phyloP scores from a whole-genome alignment of 92 coral and sea anemone genomes.

The Epizoanthus fatuus region DNA sequence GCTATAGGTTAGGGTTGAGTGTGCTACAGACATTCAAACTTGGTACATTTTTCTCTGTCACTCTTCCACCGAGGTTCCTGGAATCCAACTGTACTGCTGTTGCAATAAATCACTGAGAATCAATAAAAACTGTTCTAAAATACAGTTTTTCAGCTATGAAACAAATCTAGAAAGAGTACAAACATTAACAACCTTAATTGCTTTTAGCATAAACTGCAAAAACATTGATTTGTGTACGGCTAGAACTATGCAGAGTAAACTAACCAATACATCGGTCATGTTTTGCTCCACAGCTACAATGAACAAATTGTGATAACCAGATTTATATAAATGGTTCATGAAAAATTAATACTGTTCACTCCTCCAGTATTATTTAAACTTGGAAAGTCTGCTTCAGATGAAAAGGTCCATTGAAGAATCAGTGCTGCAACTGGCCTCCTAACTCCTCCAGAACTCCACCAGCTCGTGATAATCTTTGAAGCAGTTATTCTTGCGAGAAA shows the following conservation, averaged over 20 bases:
- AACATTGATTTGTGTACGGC: no score
- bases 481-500: background rate
- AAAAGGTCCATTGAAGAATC: constrained; percentile 17
- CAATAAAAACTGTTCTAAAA: constrained; percentile 9
- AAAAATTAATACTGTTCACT: constrained; percentile 17
- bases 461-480: constrained; percentile 6
- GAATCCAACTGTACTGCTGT: constrained; percentile 1
- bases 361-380: constrained; percentile 15
- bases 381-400: constrained; percentile 23
- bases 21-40: constrained; percentile 20
- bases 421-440: constrained; percentile 16
- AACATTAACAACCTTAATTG: background rate
- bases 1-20: background rate
- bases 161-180: constrained; percentile 19
- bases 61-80: constrained; percentile 13
- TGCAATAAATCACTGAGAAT: constrained; percentile 19
- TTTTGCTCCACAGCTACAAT: no score
- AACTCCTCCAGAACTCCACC: constrained; percentile 27
- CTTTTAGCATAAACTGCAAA: no score
- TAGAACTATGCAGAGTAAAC: no score
- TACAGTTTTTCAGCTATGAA: constrained; percentile 5
- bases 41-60: constrained; percentile 13
- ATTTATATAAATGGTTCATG: background rate
- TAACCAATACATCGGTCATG: no score
- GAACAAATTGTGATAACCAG: no score